Conservation (phyloP, 2,113 vertebrate species). For the Bolborhynchus lineola region DNA sequence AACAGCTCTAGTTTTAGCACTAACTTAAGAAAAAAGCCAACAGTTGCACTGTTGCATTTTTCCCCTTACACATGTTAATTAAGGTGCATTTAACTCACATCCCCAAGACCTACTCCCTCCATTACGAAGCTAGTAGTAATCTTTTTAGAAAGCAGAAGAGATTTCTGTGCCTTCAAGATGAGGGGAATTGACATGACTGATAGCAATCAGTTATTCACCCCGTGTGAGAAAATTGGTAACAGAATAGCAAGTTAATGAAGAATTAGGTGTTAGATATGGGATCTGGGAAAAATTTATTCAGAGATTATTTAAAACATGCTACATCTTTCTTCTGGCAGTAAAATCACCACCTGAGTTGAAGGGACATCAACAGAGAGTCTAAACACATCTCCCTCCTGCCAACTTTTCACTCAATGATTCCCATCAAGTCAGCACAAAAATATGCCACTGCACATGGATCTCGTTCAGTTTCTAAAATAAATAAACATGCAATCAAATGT, state of each 20-base stretch:
- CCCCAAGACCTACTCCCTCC: background rate
- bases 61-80: background rate
- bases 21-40: background rate
- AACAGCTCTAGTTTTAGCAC: background rate
- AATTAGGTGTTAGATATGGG: background rate
- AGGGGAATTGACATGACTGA: background rate
- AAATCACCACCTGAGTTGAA: background rate
- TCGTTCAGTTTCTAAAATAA: conserved; percentile 28
- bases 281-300: background rate
- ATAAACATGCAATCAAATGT: background rate
- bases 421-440: background rate
- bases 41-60: background rate
- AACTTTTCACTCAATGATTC: background rate
- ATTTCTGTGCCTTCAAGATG: background rate
- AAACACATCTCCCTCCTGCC: background rate
- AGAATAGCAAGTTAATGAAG: background rate
- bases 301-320: background rate
- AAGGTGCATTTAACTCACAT: background rate
- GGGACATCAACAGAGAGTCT: background rate
- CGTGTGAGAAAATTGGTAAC: background rate
- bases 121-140: background rate
- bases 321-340: conserved; percentile 12
- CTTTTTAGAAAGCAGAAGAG: background rate
- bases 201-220: conserved; percentile 1
- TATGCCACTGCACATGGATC: background rate